Evolutionary conservation across 2,888 invertebrate species (phyloP).

Genomic region (Noctua janthina): DNA sequence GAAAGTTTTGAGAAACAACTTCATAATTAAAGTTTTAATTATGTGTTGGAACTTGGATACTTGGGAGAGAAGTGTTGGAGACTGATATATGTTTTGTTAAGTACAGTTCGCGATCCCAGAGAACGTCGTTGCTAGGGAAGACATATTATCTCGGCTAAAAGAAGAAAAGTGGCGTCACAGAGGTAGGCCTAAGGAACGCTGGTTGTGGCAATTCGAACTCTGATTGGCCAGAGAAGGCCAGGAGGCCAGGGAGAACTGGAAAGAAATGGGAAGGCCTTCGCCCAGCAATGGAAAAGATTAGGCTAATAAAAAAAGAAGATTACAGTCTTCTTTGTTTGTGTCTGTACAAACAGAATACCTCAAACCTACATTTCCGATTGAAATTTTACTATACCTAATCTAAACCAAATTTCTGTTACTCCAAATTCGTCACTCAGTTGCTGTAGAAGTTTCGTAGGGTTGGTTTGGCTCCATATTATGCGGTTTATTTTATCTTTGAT

Average conservation of each 20-base stretch:
- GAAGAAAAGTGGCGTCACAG: neutral
- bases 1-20: slow-evolving; percentile 52
- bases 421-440: too few relatives aligned
- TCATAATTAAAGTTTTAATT: slow-evolving; percentile 58
- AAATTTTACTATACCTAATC: too few relatives aligned
- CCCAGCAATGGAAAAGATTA: neutral
- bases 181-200: too few relatives aligned
- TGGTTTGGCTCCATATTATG: too few relatives aligned
- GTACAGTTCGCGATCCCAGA: neutral
- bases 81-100: slow-evolving; percentile 13
- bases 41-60: slow-evolving; percentile 32
- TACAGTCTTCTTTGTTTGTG: neutral
- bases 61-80: neutral
- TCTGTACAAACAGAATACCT: too few relatives aligned
- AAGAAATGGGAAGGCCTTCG: neutral
- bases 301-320: neutral
- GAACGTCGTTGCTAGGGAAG: neutral
- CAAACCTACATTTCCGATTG: too few relatives aligned
- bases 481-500: too few relatives aligned
- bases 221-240: neutral
- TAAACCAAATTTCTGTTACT: too few relatives aligned
- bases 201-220: neutral
- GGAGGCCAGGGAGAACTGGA: neutral
- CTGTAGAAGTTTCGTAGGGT: too few relatives aligned
- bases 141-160: neutral